phyloP scores from a whole-genome alignment of 2,888 invertebrate genomes.

The Catocala nupta region DNA sequence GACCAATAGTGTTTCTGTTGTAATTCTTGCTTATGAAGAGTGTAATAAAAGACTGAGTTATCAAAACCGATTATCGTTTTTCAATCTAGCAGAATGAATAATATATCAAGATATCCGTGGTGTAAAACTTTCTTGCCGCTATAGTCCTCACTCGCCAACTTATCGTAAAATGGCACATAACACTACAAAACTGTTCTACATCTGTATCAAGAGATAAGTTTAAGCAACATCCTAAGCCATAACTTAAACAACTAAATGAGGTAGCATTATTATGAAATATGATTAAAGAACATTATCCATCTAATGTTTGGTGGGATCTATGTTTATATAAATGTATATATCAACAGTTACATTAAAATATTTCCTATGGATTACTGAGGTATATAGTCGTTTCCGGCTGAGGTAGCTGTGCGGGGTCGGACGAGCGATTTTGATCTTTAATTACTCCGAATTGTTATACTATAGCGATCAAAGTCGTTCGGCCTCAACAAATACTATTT shows the following conservation, averaged over 20 bases:
- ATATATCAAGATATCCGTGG: too few relatives aligned
- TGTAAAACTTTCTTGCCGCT: neutral
- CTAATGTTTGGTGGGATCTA: constrained; percentile 86
- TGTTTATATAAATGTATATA: constrained; percentile 71
- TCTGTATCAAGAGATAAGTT: constrained; percentile 44
- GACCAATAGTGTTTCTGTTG: too few relatives aligned
- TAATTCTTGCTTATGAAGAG: too few relatives aligned
- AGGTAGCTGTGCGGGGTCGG: constrained; percentile 71
- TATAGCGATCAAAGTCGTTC: constrained; percentile 37
- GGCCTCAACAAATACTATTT: constrained; percentile 59
- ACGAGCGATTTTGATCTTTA: constrained; percentile 26
- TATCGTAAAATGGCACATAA: constrained; percentile 52
- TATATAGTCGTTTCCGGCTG: constrained; percentile 77
- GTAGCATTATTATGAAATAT: constrained; percentile 83
- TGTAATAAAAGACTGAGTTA: too few relatives aligned
- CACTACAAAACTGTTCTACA: constrained; percentile 42
- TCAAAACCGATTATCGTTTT: too few relatives aligned
- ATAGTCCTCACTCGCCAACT: constrained; percentile 22
- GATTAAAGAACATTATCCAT: constrained; percentile 71
- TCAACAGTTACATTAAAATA: constrained; percentile 77
- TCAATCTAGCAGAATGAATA: too few relatives aligned
- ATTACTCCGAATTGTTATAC: constrained; percentile 1
- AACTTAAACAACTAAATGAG: constrained; percentile 76
- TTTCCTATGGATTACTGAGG: constrained; percentile 83
- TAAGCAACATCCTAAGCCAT: constrained; percentile 59